These are phyloP conservation scores for Anadara kagoshimensis DNA, from an alignment of 1,140 invertebrate species.

Conservation along the genomic window DNA sequence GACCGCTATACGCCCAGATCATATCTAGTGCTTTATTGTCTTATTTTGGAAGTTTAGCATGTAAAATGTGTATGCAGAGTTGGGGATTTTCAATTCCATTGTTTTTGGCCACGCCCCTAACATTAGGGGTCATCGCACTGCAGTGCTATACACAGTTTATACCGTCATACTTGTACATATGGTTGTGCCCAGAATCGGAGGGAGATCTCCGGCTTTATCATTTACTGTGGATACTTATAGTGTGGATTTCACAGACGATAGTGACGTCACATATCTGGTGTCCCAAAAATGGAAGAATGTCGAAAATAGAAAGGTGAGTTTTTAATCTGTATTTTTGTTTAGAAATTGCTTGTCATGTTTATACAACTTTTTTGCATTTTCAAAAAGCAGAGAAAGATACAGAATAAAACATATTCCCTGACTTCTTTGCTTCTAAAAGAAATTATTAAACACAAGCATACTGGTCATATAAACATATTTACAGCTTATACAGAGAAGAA, in stretches of 20 bases:
- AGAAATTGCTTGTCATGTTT: background rate
- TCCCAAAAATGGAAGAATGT: slow-evolving; percentile 96
- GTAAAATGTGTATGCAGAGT: slow-evolving; percentile 70
- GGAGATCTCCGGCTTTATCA: slow-evolving; percentile 45
- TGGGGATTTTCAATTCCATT: slow-evolving; percentile 67
- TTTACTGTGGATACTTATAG: slow-evolving; percentile 78
- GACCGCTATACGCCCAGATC: slow-evolving; percentile 52
- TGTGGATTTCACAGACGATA: slow-evolving; percentile 95
- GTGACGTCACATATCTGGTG: slow-evolving; percentile 98
- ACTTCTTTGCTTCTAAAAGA: too few species aligned
- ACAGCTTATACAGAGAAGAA: too few species aligned
- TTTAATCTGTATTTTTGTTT: background rate
- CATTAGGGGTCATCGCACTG: slow-evolving; percentile 50
- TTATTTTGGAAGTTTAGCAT: slow-evolving; percentile 64
- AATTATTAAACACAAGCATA: too few species aligned
- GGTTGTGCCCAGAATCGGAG: slow-evolving; percentile 51
- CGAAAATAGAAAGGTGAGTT: slow-evolving; percentile 89
- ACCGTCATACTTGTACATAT: slow-evolving; percentile 45
- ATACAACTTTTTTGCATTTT: background rate
- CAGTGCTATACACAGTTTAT: slow-evolving; percentile 48
- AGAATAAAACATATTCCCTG: too few species aligned
- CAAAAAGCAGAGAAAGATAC: too few species aligned
- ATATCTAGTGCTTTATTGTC: slow-evolving; percentile 52
- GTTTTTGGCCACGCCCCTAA: slow-evolving; percentile 60
- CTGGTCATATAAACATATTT: too few species aligned